Conservation (phyloP, 2,888 invertebrate genomes). For the Vesta saturnalis region DNA sequence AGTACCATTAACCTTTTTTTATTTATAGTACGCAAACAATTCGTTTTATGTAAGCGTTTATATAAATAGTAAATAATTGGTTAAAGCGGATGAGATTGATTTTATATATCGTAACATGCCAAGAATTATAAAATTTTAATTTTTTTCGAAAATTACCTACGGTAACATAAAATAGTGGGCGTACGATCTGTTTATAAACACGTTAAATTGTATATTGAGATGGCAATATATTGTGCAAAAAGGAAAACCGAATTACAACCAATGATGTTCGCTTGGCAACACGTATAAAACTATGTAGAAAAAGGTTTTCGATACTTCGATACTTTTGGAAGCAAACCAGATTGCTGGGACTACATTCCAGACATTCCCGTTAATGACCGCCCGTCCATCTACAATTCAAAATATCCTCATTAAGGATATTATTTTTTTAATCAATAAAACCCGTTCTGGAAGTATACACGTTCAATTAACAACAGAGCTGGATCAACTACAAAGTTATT, state of each 20-base stretch:
- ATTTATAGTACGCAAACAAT: slow-evolving; percentile 25
- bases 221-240: slow-evolving; percentile 31
- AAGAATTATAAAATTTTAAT: slow-evolving; percentile 17
- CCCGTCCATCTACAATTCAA: slow-evolving; percentile 22
- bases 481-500: slow-evolving; percentile 6
- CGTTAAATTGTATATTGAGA: slow-evolving; percentile 21
- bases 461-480: slow-evolving; percentile 21
- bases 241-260: slow-evolving; percentile 43
- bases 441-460: slow-evolving; percentile 17
- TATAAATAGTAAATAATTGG: slow-evolving; percentile 28
- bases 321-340: slow-evolving; percentile 56
- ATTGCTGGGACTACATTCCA: slow-evolving; percentile 51
- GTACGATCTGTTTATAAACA: slow-evolving; percentile 41
- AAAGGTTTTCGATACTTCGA: slow-evolving; percentile 56
- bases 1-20: slow-evolving; percentile 41
- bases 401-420: slow-evolving; percentile 23
- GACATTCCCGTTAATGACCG: slow-evolving; percentile 43
- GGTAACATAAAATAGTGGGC: slow-evolving; percentile 29
- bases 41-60: slow-evolving; percentile 8
- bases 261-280: slow-evolving; percentile 55
- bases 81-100: slow-evolving; percentile 13
- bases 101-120: background rate
- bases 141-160: background rate
- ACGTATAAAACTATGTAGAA: slow-evolving; percentile 45
- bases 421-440: slow-evolving; percentile 22